Evolutionary conservation across 2,888 invertebrate genomes (phyloP), one percentile per base, ranked within the genome.

Genomic region (Heliconius hortense): DNA sequence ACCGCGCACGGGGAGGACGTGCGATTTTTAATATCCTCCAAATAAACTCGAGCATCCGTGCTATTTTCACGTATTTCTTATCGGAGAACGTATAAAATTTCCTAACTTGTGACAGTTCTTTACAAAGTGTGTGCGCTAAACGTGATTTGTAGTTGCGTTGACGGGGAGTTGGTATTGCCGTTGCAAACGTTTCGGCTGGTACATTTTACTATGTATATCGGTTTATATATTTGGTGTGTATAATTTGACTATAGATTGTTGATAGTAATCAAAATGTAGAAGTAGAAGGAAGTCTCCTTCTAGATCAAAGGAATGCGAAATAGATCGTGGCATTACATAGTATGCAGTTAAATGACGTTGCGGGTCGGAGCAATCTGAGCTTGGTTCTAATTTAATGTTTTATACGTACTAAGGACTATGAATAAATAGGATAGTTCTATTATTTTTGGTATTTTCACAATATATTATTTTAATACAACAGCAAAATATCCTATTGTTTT

Each of bases 1-100:
- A 88, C 88, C 84, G 88, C 89, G 89, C 85, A 82, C 83, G 79
- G 79, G 80, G 76, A 80, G 84, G 87, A 86, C 88, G 89, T 84
- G 87, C 82, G 80, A 83, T 78, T 79, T 68, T 48, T 56, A 28
- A 35, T 31, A 59, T 56, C 11, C n/a, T 66, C 31, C 39, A 68
- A 72, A 72, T 72, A 72, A 53, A 59, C 21, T 68, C 76, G 39
- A 53, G 21, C 35, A 35, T 72, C 69, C 72, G 69, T 63, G 69
- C 35, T 73, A 56, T 26, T 72, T 63, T 76, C 81, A 64, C 77
- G 56, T 28, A 75, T 70, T 73, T 56, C 56, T 73, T 70, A 70
- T 74, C 53, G 74, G 74, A 56, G 60, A 74, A 74, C 72, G 63
- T 73, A 72, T 73, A 62, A 24, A 71, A 68, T 68, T 68, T 74